Percentiles rank a stretch among this genome's conserved stretches.
phyloP scores from a whole-genome alignment of 1,140 invertebrate species.

The Megalopta genalis region DNA sequence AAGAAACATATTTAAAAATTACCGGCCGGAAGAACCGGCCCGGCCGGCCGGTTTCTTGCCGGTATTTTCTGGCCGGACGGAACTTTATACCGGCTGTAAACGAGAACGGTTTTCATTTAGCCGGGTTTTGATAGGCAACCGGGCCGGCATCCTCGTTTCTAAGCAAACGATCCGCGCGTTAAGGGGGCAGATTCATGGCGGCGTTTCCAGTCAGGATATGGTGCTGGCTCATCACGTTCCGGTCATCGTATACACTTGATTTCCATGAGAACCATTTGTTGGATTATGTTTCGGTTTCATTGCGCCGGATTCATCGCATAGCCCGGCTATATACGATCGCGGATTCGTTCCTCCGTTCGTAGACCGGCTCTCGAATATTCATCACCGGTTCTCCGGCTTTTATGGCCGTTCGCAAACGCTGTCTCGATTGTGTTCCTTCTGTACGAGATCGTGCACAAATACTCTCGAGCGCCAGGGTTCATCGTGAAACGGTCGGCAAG shows the following conservation, averaged over 20 bases:
- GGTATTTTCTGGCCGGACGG: too few species aligned
- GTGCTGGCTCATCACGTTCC: conserved; percentile 10
- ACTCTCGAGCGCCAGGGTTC: too few species aligned
- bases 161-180: conserved; percentile 26
- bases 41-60: too few species aligned
- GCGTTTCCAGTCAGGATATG: conserved; percentile 5
- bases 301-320: background rate
- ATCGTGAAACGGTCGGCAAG: too few species aligned
- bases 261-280: conserved; percentile 12
- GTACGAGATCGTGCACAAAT: too few species aligned
- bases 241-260: conserved; percentile 13
- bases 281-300: conserved; percentile 20
- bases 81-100: conserved; percentile 20
- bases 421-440: too few species aligned
- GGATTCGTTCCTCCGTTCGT: too few species aligned
- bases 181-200: conserved; percentile 32
- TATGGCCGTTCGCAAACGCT: too few species aligned
- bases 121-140: background rate
- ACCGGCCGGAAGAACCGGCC: background rate
- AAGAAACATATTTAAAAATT: conserved; percentile 7
- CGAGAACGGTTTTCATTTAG: conserved; percentile 14
- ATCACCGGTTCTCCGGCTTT: too few species aligned
- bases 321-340: too few species aligned
- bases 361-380: too few species aligned
- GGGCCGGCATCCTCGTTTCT: background rate